A percentile compares a stretch with the other conserved stretches of the same genome.
These are phyloP conservation scores for Oriolus oriolus DNA, from an alignment of 2,113 vertebrate genomes.

Conservation along the genomic window DNA sequence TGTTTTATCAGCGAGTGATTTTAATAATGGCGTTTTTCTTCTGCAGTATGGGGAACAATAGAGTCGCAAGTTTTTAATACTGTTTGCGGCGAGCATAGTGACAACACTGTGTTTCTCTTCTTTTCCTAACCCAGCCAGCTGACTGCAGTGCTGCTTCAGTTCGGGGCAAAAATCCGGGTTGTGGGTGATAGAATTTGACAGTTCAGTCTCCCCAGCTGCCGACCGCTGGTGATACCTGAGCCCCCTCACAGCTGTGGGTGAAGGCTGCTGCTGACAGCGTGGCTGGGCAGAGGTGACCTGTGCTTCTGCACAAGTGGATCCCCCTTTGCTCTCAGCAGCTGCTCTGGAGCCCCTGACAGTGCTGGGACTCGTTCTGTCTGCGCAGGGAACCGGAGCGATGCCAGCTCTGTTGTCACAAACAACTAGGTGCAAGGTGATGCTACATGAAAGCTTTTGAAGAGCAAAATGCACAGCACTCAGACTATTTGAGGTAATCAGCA, in stretches of 20 bases:
- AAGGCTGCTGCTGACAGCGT: accelerated
- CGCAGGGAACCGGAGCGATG: neutral
- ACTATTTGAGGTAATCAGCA: neutral
- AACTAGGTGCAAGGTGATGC: neutral
- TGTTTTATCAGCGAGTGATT: neutral
- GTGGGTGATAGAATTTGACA: no score
- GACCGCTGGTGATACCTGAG: accelerated
- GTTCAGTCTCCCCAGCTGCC: neutral
- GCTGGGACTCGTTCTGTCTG: neutral
- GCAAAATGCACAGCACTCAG: neutral
- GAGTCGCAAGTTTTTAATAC: neutral
- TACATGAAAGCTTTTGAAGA: neutral
- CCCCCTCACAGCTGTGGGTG: neutral
- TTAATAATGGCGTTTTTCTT: neutral
- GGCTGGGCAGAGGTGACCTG: neutral
- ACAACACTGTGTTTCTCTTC: neutral
- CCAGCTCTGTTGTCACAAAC: neutral
- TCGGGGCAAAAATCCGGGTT: accelerated
- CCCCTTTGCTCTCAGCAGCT: neutral
- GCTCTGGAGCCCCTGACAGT: neutral
- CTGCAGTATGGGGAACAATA: neutral
- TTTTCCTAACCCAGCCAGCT: neutral
- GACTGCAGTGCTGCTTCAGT: neutral
- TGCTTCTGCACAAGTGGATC: neutral
- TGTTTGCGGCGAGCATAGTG: neutral